phyloP scores from a whole-genome alignment of 2,113 vertebrate genomes.

The Mellivora capensis region DNA sequence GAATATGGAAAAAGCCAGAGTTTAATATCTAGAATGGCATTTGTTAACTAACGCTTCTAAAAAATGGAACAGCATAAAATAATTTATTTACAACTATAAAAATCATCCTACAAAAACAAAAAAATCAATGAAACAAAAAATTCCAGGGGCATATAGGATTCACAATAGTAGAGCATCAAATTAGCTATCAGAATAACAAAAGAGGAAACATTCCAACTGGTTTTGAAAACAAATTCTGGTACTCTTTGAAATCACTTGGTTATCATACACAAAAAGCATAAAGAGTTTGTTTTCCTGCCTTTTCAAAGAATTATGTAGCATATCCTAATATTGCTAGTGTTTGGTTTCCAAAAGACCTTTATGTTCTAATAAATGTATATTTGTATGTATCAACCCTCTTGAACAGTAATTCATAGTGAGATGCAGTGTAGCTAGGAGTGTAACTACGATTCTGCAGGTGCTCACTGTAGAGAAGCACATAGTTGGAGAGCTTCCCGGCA shows the following conservation, averaged over 20 bases:
- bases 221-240: neutral
- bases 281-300: neutral
- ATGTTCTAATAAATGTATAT: neutral
- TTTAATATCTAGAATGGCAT: neutral
- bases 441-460: neutral
- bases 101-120: neutral
- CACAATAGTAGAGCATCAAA: neutral
- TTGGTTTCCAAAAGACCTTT: conserved; percentile 21
- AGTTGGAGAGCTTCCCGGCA: neutral
- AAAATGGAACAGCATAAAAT: neutral
- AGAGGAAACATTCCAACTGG: neutral
- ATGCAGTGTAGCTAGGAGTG: neutral
- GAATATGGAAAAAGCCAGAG: neutral
- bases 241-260: neutral
- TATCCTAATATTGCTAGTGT: neutral
- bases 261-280: neutral
- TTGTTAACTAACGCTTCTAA: neutral
- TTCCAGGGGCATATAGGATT: neutral
- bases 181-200: neutral
- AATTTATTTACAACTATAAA: neutral
- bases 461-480: neutral
- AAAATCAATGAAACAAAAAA: neutral
- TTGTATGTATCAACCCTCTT: neutral
- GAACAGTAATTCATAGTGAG: neutral
- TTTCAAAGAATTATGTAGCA: neutral